Evolutionary conservation across 2,797 vertebrate species (phyloP).

Genomic region (Chaenodraco wilsoni): DNA sequence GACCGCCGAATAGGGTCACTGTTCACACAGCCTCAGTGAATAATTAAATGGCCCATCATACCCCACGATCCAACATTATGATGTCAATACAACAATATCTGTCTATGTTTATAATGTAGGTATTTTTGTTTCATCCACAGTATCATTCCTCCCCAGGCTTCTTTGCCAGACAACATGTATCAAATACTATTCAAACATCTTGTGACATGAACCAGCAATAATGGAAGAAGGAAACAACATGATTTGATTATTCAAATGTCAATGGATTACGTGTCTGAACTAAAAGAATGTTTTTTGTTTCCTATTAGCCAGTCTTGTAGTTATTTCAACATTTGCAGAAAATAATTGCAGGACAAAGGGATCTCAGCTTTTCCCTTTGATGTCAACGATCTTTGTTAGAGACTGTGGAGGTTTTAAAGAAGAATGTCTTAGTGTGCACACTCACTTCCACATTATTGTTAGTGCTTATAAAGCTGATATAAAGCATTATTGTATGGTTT

Average conservation of each 20-base stretch:
- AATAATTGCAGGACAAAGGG: not conserved
- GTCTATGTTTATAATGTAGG: constrained; percentile 16
- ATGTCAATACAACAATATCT: constrained; percentile 35
- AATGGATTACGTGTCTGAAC: constrained; percentile 33
- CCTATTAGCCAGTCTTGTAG: not conserved
- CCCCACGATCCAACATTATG: constrained; percentile 54
- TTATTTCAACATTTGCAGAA: constrained; percentile 19
- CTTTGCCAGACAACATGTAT: constrained; percentile 31
- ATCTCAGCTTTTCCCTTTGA: constrained; percentile 1
- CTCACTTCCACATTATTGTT: not conserved
- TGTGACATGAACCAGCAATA: constrained; percentile 47
- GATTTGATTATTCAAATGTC: constrained; percentile 53
- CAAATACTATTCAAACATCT: constrained; percentile 50
- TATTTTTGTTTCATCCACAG: constrained; percentile 26
- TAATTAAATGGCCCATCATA: constrained; percentile 66
- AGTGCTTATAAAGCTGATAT: not conserved
- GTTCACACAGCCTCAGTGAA: constrained; percentile 40
- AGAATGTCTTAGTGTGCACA: not conserved
- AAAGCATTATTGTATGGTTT: not conserved
- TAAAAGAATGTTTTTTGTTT: constrained; percentile 12
- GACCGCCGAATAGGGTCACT: constrained; percentile 30
- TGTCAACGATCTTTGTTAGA: not conserved
- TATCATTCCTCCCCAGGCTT: constrained; percentile 21
- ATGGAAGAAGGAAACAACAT: constrained; percentile 15
- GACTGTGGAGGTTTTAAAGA: not conserved